A percentile compares a stretch with the other conserved stretches of the same genome.
These are phyloP conservation scores for Menidia beryllina DNA, from an alignment of 2,113 vertebrate species.

Conservation along the genomic window DNA sequence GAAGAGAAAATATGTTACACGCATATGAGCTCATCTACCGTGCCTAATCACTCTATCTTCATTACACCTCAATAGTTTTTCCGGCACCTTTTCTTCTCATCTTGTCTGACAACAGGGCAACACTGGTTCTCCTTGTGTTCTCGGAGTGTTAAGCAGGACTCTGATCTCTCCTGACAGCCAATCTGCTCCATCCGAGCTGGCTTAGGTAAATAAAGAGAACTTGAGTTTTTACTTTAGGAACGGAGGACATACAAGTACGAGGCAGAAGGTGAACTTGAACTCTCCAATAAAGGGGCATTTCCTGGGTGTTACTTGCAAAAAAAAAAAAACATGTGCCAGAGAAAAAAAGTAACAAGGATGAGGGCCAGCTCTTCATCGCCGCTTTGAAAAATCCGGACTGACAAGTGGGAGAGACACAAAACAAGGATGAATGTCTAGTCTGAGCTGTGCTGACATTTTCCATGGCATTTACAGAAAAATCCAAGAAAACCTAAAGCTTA, in stretches of 20 bases:
- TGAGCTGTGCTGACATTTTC: constrained; percentile 68
- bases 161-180: constrained; percentile 66
- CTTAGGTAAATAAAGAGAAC: constrained; percentile 56
- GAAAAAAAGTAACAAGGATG: constrained; percentile 38
- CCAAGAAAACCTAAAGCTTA: constrained; percentile 34
- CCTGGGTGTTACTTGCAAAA: constrained; percentile 13
- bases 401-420: constrained; percentile 65
- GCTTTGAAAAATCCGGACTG: constrained; percentile 56
- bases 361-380: constrained; percentile 54
- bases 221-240: constrained; percentile 59
- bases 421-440: constrained; percentile 69
- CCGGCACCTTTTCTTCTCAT: constrained; percentile 78
- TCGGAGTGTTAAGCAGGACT: constrained; percentile 65
- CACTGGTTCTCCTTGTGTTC: constrained; percentile 52
- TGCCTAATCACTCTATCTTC: constrained; percentile 61
- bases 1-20: constrained; percentile 40
- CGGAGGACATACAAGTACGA: constrained; percentile 28
- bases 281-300: not conserved
- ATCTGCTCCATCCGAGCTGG: constrained; percentile 56
- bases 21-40: constrained; percentile 50
- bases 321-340: constrained; percentile 24
- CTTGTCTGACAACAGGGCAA: constrained; percentile 80
- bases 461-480: constrained; percentile 71
- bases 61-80: constrained; percentile 60
- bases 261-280: not conserved